These are phyloP conservation scores for Isichthys henryi DNA, from an alignment of 2,113 vertebrate genomes.

Conservation along the genomic window DNA sequence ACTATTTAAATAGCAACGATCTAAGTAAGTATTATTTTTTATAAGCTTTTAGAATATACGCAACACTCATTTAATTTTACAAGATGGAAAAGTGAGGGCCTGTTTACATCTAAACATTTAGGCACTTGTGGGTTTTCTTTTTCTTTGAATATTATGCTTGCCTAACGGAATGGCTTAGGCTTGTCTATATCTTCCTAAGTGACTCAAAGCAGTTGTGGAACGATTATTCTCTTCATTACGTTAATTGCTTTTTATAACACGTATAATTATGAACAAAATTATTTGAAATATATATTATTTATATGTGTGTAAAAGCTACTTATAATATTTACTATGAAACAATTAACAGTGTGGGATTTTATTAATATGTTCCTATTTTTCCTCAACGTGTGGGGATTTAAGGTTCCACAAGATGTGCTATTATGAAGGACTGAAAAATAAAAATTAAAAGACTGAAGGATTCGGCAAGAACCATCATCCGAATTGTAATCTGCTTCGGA, in stretches of 20 bases:
- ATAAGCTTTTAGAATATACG: neutral
- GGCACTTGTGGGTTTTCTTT: neutral
- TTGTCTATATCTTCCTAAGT: neutral
- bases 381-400: neutral
- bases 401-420: neutral
- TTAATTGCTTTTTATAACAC: neutral
- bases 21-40: neutral
- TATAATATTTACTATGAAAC: neutral
- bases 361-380: neutral
- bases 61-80: neutral
- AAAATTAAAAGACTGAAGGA: neutral
- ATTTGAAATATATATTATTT: neutral
- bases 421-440: neutral
- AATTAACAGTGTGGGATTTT: neutral
- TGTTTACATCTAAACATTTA: neutral
- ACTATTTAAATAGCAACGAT: neutral
- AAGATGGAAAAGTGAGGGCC: neutral
- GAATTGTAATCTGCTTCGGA: neutral
- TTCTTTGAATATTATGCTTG: neutral
- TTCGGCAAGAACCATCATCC: neutral
- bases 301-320: neutral
- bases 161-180: neutral
- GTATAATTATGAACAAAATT: neutral
- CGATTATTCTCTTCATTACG: neutral
- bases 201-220: neutral